Evolutionary conservation across 2,797 vertebrate genomes (phyloP), one percentile per base, ranked within the genome.

Genomic region (Eulemur albifrons): DNA sequence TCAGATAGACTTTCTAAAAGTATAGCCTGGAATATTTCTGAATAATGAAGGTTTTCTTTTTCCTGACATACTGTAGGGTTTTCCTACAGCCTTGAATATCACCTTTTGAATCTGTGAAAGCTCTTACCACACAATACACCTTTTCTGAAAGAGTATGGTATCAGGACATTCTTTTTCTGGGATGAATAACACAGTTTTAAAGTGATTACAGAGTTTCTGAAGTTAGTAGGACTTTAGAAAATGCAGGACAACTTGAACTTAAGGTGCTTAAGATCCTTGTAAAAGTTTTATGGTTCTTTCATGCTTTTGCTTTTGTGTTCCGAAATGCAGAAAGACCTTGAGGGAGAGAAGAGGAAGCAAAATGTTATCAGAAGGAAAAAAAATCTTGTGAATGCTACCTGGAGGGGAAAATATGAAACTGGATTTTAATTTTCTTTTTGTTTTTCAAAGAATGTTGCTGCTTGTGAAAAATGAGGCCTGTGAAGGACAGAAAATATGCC

Each of bases 281-380:
- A 94, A 93, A 94, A 97, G 96, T 95, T 96, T 90, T 87, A 96
- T 52, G 4, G 14, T 91, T 93, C 82, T 97, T 97, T 97, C 85
- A 95, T 95, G 87, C 63, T 88, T 97, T 97, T 76, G 69, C 73
- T 95, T 97, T 96, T 96, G 77, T 95, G 86, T 93, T 97, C 75
- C 76, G 93, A 97, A 96, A 95, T 48, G 52, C 79, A 93, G 82
- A 96, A 96, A 75, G 70, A 91, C 73, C 88, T 97, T 96, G 95
- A 97, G 85, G 90, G 82, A 96, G 57, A 97, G 83, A 93, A 97
- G 77, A 93, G 77, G 84, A 97, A 94, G 94, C 73, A 95, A 96
- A 96, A 96, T 89, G 52, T 91, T 96, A 96, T 88, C 93, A 95
- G 85, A 96, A 88, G 73, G 35, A 65, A 93, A 96, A 92, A 94